phyloP scores from a whole-genome alignment of 2,113 vertebrate species.

The Tapirus terrestris region DNA sequence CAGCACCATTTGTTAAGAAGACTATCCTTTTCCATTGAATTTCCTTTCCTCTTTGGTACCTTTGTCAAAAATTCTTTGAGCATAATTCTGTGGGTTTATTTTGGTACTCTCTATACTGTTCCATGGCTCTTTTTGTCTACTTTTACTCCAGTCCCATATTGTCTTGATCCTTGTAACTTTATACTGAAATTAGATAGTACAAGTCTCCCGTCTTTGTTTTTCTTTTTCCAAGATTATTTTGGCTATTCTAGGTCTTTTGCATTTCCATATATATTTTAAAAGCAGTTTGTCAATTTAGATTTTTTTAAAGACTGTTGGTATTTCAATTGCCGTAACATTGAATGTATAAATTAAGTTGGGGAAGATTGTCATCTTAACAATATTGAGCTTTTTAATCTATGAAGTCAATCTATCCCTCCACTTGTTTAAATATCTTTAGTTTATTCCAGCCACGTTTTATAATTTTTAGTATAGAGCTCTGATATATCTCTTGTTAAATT shows the following conservation, averaged over 20 bases:
- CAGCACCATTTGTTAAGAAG: neutral
- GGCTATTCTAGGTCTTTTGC: neutral
- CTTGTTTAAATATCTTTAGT: neutral
- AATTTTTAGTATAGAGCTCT: neutral
- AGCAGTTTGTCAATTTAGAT: neutral
- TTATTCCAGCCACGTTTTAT: neutral
- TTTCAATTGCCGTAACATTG: neutral
- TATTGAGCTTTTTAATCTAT: neutral
- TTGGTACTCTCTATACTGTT: neutral
- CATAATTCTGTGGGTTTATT: neutral
- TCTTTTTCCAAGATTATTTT: neutral
- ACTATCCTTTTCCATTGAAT: neutral
- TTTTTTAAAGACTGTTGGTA: neutral
- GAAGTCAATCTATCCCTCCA: neutral
- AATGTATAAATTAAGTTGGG: neutral
- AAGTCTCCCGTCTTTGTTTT: neutral
- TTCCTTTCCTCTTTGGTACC: neutral
- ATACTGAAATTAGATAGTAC: neutral
- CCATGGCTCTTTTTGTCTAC: neutral
- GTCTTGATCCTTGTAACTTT: neutral
- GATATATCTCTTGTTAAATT: neutral
- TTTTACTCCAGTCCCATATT: neutral
- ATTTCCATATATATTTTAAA: neutral
- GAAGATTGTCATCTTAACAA: neutral
- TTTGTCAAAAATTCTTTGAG: neutral